These are phyloP conservation scores for Geococcyx californianus DNA, from an alignment of 2,113 vertebrate species.

Conservation along the genomic window DNA sequence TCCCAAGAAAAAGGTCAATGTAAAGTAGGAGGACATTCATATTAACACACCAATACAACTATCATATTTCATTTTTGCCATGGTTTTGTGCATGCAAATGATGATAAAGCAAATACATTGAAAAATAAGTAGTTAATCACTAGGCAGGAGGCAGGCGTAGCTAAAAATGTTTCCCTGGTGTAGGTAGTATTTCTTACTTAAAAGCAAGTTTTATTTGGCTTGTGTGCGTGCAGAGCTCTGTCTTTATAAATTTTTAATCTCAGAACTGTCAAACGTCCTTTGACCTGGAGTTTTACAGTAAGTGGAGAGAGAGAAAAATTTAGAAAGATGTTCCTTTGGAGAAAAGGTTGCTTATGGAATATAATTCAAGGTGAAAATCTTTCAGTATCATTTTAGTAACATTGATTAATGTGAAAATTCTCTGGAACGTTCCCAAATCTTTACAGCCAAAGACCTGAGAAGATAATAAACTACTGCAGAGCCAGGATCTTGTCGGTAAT, in stretches of 20 bases:
- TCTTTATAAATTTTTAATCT: constrained; percentile 32
- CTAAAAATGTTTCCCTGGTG: neutral
- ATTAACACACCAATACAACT: neutral
- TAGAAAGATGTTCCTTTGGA: neutral
- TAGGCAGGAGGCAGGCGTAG: neutral
- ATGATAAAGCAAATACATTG: neutral
- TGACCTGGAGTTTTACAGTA: neutral
- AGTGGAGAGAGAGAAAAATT: neutral
- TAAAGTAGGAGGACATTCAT: neutral
- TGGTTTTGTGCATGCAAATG: neutral
- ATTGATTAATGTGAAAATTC: neutral
- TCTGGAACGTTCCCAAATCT: neutral
- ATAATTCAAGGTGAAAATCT: neutral
- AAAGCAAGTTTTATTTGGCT: constrained; percentile 30
- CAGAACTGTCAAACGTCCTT: neutral
- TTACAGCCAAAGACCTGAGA: neutral
- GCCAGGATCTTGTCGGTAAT: neutral
- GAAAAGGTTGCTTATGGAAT: neutral
- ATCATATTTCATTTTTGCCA: neutral
- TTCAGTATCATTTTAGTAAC: neutral
- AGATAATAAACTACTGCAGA: neutral
- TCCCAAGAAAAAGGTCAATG: neutral
- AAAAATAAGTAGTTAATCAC: neutral
- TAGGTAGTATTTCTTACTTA: constrained; percentile 31
- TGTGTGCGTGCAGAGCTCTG: neutral